phyloP scores from a whole-genome alignment of 2,888 invertebrate genomes.

The Epistrophe grossulariae region DNA sequence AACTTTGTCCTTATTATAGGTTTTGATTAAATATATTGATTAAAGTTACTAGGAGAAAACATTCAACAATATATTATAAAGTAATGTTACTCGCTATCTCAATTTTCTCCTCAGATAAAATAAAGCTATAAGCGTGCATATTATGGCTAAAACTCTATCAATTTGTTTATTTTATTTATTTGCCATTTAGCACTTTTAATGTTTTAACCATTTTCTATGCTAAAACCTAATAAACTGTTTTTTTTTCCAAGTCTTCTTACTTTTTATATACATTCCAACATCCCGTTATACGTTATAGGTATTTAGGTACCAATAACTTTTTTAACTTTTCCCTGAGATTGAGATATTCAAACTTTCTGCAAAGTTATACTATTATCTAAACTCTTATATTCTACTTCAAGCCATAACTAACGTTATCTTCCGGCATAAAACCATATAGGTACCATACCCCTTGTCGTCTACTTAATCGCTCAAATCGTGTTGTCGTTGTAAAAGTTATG shows the following conservation, averaged over 20 bases:
- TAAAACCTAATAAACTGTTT: background rate
- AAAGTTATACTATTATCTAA: slow-evolving; percentile 6
- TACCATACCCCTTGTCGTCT: background rate
- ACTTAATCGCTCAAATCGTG: slow-evolving; percentile 38
- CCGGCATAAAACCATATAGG: background rate
- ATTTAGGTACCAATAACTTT: background rate
- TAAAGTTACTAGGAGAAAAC: no score
- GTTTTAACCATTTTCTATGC: background rate
- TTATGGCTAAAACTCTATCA: background rate
- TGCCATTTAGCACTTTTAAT: background rate
- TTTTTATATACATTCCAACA: background rate
- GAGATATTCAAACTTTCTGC: slow-evolving; percentile 9
- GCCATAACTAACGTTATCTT: slow-evolving; percentile 27
- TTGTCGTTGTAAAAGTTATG: slow-evolving; percentile 38
- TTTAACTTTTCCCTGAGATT: slow-evolving; percentile 8
- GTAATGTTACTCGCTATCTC: no score
- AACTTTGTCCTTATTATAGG: no score
- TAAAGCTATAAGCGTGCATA: no score
- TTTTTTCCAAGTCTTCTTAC: background rate
- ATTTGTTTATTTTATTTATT: background rate
- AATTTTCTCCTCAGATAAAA: no score
- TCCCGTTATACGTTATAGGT: background rate
- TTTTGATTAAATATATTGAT: no score
- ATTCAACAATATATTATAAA: no score
- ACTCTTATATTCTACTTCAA: slow-evolving; percentile 6